A percentile compares a stretch with the other conserved stretches of the same genome.
Evolutionary conservation across 2,797 vertebrate species (phyloP).

Genomic region (Mormyrus hasselquistii): DNA sequence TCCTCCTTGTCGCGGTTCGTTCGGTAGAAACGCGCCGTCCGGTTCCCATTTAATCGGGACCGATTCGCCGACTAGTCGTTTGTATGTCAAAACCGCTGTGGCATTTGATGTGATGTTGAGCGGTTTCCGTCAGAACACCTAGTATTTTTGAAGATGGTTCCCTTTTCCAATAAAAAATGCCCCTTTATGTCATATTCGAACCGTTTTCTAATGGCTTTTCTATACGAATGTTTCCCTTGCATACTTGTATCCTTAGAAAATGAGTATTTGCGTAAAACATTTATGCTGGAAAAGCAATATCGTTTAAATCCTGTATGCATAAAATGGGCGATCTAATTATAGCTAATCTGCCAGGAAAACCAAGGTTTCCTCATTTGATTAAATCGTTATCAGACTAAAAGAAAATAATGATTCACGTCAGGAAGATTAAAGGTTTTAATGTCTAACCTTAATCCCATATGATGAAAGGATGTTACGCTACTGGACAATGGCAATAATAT

Average conservation of each 20-base stretch:
- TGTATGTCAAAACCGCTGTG: not conserved
- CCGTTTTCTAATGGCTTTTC: not conserved
- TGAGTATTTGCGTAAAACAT: not conserved
- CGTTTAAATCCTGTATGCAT: not conserved
- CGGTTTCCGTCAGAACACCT: not conserved
- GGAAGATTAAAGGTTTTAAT: not conserved
- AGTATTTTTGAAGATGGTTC: not conserved
- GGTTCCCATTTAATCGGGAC: not conserved
- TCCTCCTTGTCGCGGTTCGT: not conserved
- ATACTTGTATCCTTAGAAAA: not conserved
- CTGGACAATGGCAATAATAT: not conserved
- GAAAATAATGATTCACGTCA: not conserved
- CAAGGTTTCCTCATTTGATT: not conserved
- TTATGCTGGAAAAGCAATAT: not conserved
- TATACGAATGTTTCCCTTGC: not conserved
- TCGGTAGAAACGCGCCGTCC: not conserved
- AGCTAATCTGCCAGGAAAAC: not conserved
- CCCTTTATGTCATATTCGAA: not conserved
- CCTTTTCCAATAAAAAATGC: not conserved
- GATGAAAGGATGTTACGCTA: not conserved
- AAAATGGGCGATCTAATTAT: slow-evolving; percentile 5
- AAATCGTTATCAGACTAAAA: slow-evolving; percentile 1
- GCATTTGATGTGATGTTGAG: not conserved
- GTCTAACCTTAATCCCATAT: not conserved
- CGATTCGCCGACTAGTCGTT: not conserved